Evolutionary conservation across 2,888 invertebrate species (phyloP).

Genomic region (Amaurobius ferox): DNA sequence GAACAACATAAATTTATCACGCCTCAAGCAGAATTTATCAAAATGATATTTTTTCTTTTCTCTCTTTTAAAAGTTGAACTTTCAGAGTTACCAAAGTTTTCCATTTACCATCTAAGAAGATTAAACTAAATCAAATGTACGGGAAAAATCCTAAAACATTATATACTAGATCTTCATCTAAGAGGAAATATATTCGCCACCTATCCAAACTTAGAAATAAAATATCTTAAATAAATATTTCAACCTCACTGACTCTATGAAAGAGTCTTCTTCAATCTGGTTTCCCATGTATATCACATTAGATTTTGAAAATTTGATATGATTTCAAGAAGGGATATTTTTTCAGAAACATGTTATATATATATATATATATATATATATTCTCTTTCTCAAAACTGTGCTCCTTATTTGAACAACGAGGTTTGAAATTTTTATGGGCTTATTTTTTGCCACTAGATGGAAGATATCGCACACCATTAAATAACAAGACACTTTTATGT

Average conservation of each 20-base stretch:
- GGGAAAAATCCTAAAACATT: no score
- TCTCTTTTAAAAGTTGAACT: no score
- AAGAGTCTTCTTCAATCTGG: constrained; percentile 47
- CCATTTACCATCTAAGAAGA: no score
- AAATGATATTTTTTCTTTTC: no score
- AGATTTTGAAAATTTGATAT: constrained; percentile 68
- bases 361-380: no score
- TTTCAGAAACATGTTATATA: no score
- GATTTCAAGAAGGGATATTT: constrained; percentile 27
- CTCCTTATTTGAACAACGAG: constrained; percentile 49
- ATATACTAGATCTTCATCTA: no score
- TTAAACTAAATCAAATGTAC: no score
- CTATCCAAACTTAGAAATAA: not conserved
- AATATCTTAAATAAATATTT: constrained; percentile 61
- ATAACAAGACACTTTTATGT: constrained; percentile 57
- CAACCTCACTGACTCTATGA: constrained; percentile 31
- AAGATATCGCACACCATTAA: constrained; percentile 42
- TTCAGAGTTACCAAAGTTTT: no score
- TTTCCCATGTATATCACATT: constrained; percentile 39
- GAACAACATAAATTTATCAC: no score
- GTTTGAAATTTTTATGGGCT: constrained; percentile 20
- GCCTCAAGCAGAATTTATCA: no score
- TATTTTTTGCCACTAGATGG: not conserved
- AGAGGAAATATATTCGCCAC: no score
- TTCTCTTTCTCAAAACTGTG: constrained; percentile 48